Conservation (phyloP, 2,797 vertebrate species). For the Silurus aristotelis region DNA sequence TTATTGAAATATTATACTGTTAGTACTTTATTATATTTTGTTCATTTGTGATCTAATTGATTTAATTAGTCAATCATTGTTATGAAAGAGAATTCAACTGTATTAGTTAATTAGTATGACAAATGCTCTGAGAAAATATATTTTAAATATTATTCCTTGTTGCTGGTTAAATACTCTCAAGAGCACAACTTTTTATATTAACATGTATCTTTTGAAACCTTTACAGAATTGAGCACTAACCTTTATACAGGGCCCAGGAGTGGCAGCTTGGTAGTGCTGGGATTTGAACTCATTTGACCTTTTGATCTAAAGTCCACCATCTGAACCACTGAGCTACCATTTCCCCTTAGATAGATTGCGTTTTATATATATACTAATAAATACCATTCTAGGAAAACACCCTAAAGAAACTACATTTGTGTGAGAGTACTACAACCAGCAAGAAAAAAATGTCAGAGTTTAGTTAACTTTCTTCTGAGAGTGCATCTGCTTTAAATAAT, state of each 20-base stretch:
- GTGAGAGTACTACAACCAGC: not conserved
- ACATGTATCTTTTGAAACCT: not conserved
- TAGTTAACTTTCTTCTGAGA: not conserved
- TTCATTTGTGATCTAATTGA: not conserved
- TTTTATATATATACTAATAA: not conserved
- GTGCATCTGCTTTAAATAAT: not conserved
- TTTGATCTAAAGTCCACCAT: too few relatives aligned
- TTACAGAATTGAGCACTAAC: not conserved
- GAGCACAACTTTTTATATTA: too few relatives aligned
- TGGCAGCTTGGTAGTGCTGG: not conserved
- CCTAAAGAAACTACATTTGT: not conserved
- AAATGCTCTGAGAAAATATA: too few relatives aligned
- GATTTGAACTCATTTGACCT: too few relatives aligned
- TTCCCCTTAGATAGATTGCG: too few relatives aligned
- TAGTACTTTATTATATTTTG: not conserved
- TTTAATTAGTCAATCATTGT: not conserved
- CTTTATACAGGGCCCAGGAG: too few relatives aligned
- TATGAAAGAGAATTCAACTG: not conserved
- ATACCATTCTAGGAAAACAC: not conserved
- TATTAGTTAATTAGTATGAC: not conserved
- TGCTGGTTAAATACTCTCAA: not conserved
- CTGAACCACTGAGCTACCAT: too few relatives aligned
- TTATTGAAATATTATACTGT: not conserved
- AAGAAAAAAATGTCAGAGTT: not conserved
- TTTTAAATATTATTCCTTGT: not conserved